These are phyloP conservation scores for Microvelia longipes DNA, from an alignment of 1,140 invertebrate genomes.

Conservation along the genomic window DNA sequence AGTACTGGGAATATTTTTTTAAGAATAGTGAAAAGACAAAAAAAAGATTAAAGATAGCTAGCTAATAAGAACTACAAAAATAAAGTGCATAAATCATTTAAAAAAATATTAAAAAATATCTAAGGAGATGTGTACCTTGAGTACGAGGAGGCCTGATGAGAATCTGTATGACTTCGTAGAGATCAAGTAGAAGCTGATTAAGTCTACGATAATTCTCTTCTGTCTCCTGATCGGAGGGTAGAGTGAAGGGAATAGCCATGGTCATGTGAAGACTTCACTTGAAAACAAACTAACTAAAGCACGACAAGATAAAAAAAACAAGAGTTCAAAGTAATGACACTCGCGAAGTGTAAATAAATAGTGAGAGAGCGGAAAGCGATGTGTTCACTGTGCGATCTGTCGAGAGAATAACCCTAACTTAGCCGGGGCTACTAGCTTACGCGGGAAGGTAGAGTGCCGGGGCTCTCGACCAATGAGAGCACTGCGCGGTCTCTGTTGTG, in stretches of 20 bases:
- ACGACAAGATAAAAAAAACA: neutral
- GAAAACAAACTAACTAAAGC: neutral
- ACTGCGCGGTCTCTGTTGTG: neutral
- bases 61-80: too few species aligned
- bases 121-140: too few species aligned
- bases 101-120: too few species aligned
- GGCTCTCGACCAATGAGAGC: neutral
- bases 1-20: neutral
- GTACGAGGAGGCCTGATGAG: constrained; percentile 9
- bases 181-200: constrained; percentile 23
- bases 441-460: neutral
- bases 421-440: neutral
- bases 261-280: neutral
- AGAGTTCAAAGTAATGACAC: neutral
- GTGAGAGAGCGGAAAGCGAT: neutral
- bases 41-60: neutral
- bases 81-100: too few species aligned
- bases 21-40: neutral
- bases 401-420: neutral
- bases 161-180: constrained; percentile 23
- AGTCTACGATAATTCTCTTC: constrained; percentile 19
- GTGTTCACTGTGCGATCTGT: neutral
- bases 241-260: constrained; percentile 32
- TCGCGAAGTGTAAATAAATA: neutral
- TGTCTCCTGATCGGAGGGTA: constrained; percentile 28